Percentiles rank a stretch among this genome's conserved stretches.
Evolutionary conservation across 2,797 vertebrate genomes (phyloP).

Genomic region (Acipenser transmontanus): DNA sequence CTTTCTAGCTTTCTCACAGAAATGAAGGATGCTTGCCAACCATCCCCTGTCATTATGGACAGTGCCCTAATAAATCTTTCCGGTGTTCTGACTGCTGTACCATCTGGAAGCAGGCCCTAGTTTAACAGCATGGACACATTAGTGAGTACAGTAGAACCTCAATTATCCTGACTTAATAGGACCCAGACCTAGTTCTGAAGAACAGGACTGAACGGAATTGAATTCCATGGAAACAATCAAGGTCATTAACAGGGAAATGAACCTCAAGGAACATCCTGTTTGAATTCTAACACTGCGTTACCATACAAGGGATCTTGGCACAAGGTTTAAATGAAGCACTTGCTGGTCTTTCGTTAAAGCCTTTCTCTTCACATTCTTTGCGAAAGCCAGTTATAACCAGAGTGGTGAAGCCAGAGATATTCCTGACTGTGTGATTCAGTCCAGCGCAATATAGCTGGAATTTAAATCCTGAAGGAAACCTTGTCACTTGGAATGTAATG

Average conservation of each 20-base stretch:
- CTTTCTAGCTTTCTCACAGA: neutral
- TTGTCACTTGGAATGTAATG: too few species aligned
- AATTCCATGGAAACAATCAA: neutral
- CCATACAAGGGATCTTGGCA: neutral
- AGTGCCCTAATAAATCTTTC: conserved; percentile 13
- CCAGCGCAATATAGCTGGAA: too few species aligned
- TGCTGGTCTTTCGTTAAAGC: neutral
- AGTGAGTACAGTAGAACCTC: conserved; percentile 4
- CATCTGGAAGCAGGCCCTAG: conserved; percentile 7
- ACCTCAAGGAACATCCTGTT: neutral
- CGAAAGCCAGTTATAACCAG: too few species aligned
- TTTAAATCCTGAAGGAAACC: too few species aligned
- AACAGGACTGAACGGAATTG: neutral
- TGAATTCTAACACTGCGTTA: neutral
- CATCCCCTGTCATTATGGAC: conserved; percentile 16
- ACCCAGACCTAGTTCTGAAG: neutral
- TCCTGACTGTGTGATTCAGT: too few species aligned
- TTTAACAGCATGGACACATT: conserved; percentile 3
- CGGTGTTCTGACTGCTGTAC: neutral
- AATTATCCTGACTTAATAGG: conserved; percentile 7
- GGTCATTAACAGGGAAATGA: neutral
- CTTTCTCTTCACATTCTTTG: neutral
- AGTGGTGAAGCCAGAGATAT: neutral
- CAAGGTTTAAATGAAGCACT: neutral
- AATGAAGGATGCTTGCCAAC: conserved; percentile 9